These are phyloP conservation scores for Catotricha subobsoleta DNA, from an alignment of 2,888 invertebrate genomes.

Conservation along the genomic window DNA sequence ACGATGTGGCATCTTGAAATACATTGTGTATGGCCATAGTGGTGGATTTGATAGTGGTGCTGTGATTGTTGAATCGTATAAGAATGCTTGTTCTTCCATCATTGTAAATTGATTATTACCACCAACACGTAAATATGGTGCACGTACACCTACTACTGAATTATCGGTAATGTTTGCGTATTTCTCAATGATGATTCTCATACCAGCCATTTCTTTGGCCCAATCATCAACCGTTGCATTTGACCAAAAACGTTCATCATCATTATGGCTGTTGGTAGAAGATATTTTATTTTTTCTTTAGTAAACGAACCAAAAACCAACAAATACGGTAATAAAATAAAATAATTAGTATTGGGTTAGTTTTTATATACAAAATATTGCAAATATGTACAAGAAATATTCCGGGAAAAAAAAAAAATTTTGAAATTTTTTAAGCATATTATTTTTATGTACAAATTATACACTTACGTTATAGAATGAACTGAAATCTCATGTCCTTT, in stretches of 20 bases:
- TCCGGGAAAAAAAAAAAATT: not conserved
- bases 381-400: not conserved
- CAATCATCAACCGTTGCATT: constrained; percentile 82
- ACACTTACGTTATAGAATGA: constrained; percentile 78
- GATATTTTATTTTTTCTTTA: too few relatives aligned
- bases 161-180: constrained; percentile 79
- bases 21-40: constrained; percentile 96
- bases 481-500: constrained; percentile 88
- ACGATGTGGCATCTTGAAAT: constrained; percentile 88
- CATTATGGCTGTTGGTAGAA: constrained; percentile 62
- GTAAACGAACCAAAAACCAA: not conserved
- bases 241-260: constrained; percentile 84
- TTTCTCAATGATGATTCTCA: constrained; percentile 78
- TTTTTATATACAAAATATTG: not conserved
- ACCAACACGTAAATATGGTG: constrained; percentile 78
- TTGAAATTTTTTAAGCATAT: too few relatives aligned
- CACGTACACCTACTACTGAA: constrained; percentile 78
- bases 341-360: not conserved
- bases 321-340: not conserved
- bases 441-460: not conserved
- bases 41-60: constrained; percentile 81
- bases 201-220: constrained; percentile 91
- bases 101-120: constrained; percentile 94
- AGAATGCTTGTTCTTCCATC: constrained; percentile 92
- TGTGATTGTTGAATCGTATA: constrained; percentile 90